Conservation (phyloP, 2,888 invertebrate species). For the Sepioteuthis lessoniana region DNA sequence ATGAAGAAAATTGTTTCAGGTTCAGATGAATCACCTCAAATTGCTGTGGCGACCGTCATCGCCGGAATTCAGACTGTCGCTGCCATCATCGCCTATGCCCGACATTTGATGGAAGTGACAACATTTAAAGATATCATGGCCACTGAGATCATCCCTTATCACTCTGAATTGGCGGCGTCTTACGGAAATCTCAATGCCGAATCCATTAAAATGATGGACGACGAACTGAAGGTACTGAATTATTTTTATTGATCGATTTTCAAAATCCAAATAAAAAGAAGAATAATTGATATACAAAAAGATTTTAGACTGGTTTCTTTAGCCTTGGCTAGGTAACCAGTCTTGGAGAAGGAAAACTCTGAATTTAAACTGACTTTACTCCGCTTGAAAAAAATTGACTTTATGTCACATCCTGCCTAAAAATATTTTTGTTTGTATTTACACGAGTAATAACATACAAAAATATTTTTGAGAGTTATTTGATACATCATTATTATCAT, state of each 20-base stretch:
- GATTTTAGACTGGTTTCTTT: too few relatives aligned
- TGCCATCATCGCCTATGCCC: background rate
- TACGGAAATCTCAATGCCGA: background rate
- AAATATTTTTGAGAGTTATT: too few relatives aligned
- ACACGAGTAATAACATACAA: too few relatives aligned
- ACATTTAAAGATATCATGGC: background rate
- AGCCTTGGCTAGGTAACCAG: too few relatives aligned
- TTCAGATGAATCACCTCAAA: background rate
- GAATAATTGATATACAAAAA: too few relatives aligned
- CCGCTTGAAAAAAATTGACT: too few relatives aligned
- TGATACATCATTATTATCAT: too few relatives aligned
- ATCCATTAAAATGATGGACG: background rate
- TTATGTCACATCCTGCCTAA: too few relatives aligned
- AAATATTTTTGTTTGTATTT: too few relatives aligned
- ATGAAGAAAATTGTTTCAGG: background rate
- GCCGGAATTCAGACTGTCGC: background rate
- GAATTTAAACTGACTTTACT: too few relatives aligned
- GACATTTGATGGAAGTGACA: background rate
- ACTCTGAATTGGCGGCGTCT: background rate
- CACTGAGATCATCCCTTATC: background rate
- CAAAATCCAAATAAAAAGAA: too few relatives aligned
- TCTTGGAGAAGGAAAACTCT: too few relatives aligned
- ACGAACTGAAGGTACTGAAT: background rate
- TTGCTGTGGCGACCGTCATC: background rate
- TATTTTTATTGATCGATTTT: background rate